phyloP scores from a whole-genome alignment of 2,888 invertebrate species.

The Drosophila quasianomalipes region DNA sequence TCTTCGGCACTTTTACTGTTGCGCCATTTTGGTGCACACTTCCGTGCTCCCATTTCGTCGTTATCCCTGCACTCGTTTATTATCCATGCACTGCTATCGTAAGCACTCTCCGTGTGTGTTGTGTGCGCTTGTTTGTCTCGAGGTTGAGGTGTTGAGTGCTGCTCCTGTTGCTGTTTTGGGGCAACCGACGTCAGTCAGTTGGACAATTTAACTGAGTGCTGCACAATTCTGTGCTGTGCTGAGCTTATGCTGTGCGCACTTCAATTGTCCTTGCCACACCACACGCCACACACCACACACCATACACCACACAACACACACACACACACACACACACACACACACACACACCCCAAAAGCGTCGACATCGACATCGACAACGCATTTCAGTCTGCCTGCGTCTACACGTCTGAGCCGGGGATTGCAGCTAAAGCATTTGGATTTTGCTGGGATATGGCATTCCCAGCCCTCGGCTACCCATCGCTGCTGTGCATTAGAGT shows the following conservation, averaged over 20 bases:
- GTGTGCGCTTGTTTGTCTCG: conserved; percentile 9
- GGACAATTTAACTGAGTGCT: conserved; percentile 77
- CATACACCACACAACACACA: not conserved
- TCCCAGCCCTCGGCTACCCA: conserved; percentile 6
- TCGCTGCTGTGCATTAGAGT: conserved; percentile 18
- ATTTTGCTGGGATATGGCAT: conserved; percentile 28
- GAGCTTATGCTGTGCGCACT: conserved; percentile 33
- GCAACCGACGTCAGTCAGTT: conserved; percentile 49
- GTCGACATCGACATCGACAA: conserved; percentile 50
- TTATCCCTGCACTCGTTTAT: conserved; percentile 76
- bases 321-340: not conserved
- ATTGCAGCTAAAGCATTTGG: conserved; percentile 21
- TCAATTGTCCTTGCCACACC: conserved; percentile 71
- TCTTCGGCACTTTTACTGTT: conserved; percentile 61
- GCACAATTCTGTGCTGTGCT: conserved; percentile 34
- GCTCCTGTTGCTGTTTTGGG: conserved; percentile 13
- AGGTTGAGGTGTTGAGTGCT: conserved; percentile 11
- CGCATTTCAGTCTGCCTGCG: conserved; percentile 49
- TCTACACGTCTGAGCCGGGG: not conserved
- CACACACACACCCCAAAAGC: conserved; percentile 7
- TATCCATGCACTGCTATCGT: conserved; percentile 65
- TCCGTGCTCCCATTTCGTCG: conserved; percentile 47
- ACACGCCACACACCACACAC: not conserved
- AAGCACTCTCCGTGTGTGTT: conserved; percentile 63
- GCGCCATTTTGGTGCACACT: conserved; percentile 65